Base-by-base conservation (phyloP, 53 echinoderm and acorn worm genomes). In the Arbacia lixula region DNA sequence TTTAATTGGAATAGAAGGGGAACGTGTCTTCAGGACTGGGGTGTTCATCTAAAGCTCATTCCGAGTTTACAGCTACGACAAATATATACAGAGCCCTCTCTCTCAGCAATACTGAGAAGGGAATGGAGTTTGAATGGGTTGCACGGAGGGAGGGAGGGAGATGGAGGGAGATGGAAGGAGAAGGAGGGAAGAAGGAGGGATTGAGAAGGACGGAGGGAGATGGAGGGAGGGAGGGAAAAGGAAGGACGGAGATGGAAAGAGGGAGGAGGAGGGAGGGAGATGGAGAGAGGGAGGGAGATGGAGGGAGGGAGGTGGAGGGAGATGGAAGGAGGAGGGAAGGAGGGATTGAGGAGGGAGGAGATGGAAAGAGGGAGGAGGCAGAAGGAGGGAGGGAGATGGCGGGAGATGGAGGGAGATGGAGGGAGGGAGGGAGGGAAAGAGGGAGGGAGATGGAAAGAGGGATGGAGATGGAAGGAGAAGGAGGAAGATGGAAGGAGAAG, bases 31-130 rank as follows among this genome's bases (percentile, higher is more conserved):
- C 36, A 66, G 38, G 16, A 36, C 66, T 21, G 6, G 28, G 38
- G 36, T 35, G 66, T 66, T 66, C 66, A 66, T 66, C 38, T 66
- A 37, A 66, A 66, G 36, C 38, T 66, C 66, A 37, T 66, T 66
- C 66, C 24, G 37, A 36, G 36, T 66, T 66, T 37, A 66, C 66
- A 21, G 21, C 66, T 66, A 66, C 66, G 38, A 66, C 66, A 66
- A 66, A 66, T 66, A 66, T 66, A 66, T 66, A 66, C 66, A 66
- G 66, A 66, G 66, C 2, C 19, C 36, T 36, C 66, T 2, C 36
- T 22, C 38, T 37, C 36, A 66, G 36, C 36, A 36, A 5, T 5
- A 20, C 10, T n/a, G n/a, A n/a, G 38, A 66, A 66, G n/a, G 38
- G 66, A 66, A 66, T 66, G 36, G 22, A 66, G 63, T 10, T n/a